These are phyloP conservation scores for Pteromalus puparum DNA, from an alignment of 1,140 invertebrate species.

Conservation along the genomic window DNA sequence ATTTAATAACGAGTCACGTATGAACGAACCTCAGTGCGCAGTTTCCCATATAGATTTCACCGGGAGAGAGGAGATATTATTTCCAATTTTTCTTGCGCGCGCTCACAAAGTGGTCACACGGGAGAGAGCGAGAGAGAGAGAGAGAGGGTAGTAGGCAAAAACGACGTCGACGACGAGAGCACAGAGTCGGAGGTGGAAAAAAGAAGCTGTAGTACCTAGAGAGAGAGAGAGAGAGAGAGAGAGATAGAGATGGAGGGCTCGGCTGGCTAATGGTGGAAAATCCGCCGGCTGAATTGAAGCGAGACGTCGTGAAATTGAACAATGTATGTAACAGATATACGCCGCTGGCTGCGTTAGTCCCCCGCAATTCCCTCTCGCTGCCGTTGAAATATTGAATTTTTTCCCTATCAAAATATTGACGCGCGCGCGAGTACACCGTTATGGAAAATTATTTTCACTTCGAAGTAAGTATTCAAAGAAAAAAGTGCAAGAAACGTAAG, in stretches of 20 bases:
- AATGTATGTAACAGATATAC: conserved; percentile 63
- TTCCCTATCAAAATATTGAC: conserved; percentile 27
- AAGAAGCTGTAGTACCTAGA: conserved; percentile 26
- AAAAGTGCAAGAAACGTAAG: conserved; percentile 41
- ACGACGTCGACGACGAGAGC: conserved; percentile 1
- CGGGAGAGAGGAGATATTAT: conserved; percentile 61
- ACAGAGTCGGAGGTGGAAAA: neutral
- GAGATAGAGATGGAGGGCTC: conserved; percentile 16
- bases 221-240: too few species aligned
- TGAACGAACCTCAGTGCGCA: conserved; percentile 49
- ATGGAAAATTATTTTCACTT: conserved; percentile 11
- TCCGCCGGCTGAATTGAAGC: conserved; percentile 68
- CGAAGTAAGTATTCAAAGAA: too few species aligned
- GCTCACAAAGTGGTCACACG: conserved; percentile 62
- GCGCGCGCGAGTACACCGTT: neutral
- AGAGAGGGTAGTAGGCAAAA: conserved; percentile 27
- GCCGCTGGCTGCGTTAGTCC: conserved; percentile 8
- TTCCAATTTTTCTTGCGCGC: conserved; percentile 67
- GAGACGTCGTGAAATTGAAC: conserved; percentile 71
- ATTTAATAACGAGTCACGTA: conserved; percentile 56
- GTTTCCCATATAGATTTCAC: conserved; percentile 51
- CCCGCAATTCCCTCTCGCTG: conserved; percentile 9
- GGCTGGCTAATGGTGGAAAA: conserved; percentile 67
- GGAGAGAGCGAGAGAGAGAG: conserved; percentile 2
- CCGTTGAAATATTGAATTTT: conserved; percentile 45